Percentiles rank a stretch among this genome's conserved stretches.
Conservation (phyloP, 2,797 vertebrate genomes). For the Sebastes cheni region DNA sequence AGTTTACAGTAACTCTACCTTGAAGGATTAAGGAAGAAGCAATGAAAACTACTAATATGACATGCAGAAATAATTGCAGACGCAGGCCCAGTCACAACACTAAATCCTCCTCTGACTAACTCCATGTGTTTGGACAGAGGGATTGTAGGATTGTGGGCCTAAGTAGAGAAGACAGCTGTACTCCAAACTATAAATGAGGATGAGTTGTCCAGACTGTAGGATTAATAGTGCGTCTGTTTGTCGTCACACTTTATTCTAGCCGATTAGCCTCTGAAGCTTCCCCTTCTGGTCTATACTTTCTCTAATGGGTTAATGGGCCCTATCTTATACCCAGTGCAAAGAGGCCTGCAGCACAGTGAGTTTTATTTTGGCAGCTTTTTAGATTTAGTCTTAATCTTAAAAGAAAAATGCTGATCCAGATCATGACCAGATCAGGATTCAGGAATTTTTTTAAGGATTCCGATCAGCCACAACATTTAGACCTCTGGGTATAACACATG, state of each 20-base stretch:
- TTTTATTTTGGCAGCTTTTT: no score
- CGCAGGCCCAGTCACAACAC: not conserved
- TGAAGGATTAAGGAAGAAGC: not conserved
- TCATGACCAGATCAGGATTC: no score
- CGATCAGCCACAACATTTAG: no score
- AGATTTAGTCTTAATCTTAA: no score
- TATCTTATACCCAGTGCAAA: no score
- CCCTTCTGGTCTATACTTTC: not conserved
- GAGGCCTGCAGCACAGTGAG: no score
- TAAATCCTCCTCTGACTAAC: not conserved
- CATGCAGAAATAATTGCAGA: conserved; percentile 8
- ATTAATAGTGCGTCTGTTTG: conserved; percentile 10
- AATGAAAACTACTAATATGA: conserved; percentile 4
- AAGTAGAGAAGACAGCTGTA: not conserved
- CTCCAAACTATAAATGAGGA: not conserved
- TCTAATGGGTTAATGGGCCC: not conserved
- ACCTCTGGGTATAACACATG: no score
- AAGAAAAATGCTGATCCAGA: no score
- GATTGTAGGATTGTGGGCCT: conserved; percentile 20
- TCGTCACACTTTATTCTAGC: not conserved
- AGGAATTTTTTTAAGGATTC: no score
- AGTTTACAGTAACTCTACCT: not conserved
- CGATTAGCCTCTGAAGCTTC: not conserved
- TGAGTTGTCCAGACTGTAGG: not conserved
- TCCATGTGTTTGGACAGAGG: conserved; percentile 26